phyloP scores from a whole-genome alignment of 2,888 invertebrate species.

The Mimumesa dahlbomi region DNA sequence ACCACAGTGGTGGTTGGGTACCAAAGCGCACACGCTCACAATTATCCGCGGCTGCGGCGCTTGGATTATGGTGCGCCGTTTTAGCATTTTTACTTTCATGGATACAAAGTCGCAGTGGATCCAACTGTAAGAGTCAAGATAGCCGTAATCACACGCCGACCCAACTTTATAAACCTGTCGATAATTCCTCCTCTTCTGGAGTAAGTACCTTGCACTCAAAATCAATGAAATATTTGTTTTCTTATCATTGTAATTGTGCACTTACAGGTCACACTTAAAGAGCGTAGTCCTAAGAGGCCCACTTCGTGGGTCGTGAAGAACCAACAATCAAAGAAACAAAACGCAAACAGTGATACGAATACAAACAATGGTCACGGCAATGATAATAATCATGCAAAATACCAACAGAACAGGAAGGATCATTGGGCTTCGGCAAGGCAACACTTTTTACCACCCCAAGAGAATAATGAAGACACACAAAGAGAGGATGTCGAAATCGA shows the following conservation, averaged over 20 bases:
- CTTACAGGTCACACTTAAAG: constrained; percentile 77
- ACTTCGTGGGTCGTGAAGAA: constrained; percentile 73
- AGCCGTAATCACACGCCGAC: constrained; percentile 72
- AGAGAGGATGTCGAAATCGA: constrained; percentile 69
- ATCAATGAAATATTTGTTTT: neutral
- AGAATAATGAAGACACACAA: constrained; percentile 66
- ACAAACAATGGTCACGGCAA: constrained; percentile 68
- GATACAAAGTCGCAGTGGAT: constrained; percentile 73
- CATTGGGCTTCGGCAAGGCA: constrained; percentile 78
- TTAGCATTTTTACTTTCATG: constrained; percentile 77
- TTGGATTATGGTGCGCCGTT: constrained; percentile 77
- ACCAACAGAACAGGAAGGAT: constrained; percentile 74
- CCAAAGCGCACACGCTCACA: constrained; percentile 88
- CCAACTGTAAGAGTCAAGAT: constrained; percentile 68
- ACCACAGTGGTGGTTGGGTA: constrained; percentile 85
- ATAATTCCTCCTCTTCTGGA: constrained; percentile 77
- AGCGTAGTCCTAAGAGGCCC: constrained; percentile 73
- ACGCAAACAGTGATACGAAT: constrained; percentile 69
- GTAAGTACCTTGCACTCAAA: no score
- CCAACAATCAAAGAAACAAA: constrained; percentile 72
- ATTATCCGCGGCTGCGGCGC: constrained; percentile 79
- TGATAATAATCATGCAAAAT: constrained; percentile 69
- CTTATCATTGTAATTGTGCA: neutral
- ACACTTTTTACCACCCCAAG: constrained; percentile 72
- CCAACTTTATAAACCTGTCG: constrained; percentile 78